A percentile compares a stretch with the other conserved stretches of the same genome.
These are phyloP conservation scores for Xiphorhynchus erythropygius DNA, from an alignment of 2,797 vertebrate species.

Conservation along the genomic window DNA sequence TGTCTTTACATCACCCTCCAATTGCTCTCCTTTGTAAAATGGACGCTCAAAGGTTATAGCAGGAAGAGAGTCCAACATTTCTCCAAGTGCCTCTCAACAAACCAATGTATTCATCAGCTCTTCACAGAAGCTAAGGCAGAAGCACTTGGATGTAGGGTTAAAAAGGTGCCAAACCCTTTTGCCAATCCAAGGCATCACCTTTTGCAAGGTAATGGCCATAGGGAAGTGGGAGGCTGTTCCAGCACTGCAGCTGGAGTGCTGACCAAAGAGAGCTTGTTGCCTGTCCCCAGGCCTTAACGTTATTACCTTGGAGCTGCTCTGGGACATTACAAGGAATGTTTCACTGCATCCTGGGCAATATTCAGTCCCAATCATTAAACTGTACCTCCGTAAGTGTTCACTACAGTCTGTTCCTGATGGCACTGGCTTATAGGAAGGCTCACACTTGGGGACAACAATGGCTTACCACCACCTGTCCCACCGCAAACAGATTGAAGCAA, in stretches of 20 bases:
- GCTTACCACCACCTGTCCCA: neutral
- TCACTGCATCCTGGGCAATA: neutral
- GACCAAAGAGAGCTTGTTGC: neutral
- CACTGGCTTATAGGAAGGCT: neutral
- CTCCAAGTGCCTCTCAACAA: neutral
- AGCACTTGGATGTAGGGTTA: neutral
- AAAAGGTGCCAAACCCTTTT: neutral
- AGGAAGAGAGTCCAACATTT: neutral
- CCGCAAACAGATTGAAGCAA: conserved; percentile 8
- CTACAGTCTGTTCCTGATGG: neutral
- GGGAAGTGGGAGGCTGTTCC: neutral
- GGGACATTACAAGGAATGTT: neutral
- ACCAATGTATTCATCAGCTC: neutral
- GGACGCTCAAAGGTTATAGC: neutral
- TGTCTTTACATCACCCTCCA: neutral
- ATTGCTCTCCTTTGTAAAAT: neutral
- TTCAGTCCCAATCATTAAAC: neutral
- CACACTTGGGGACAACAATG: neutral
- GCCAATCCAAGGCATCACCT: neutral
- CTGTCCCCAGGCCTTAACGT: neutral
- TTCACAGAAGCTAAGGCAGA: neutral
- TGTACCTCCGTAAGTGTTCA: neutral
- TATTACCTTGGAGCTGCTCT: neutral
- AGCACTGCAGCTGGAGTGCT: neutral
- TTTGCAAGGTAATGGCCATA: neutral